Evolutionary conservation across 2,888 invertebrate genomes (phyloP), one percentile per base, ranked within the genome.

Genomic region (Pemphredon lugubris): DNA sequence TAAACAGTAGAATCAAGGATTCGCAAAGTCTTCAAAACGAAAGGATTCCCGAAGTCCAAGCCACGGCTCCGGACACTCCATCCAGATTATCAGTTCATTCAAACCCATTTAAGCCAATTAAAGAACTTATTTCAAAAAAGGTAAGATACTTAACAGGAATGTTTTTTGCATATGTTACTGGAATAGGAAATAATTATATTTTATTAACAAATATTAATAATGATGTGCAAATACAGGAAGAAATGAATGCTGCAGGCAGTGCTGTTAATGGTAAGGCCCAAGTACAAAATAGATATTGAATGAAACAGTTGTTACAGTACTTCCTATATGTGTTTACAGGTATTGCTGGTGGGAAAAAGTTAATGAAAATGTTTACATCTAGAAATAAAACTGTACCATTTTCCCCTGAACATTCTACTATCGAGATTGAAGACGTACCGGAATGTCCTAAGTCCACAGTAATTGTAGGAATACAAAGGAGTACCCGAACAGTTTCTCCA

Each of bases 361-460:
- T 73, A 5, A 67, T 71, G 13, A 75, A 72, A 21, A 70, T 86
- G 30, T 78, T 82, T 2, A 63, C 75, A 13, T 63, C 74, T 26
- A 85, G 72, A 58, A 87, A 87, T 66, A 88, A 87, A 75, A 88
- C 88, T 53, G 84, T 84, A 13, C 88, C 88, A 11, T 40, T 87
- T 67, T 59, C 75, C 9, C 34, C 75, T 23, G 81, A 73, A n/a
- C 70, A 77, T 51, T 50, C 73, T 11, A 64, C 58, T 44, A 72
- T 65, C 32, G 70, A 77, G 57, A 70, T 76, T 11, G 70, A 64
- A 30, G 54, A 40, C 72, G n/a, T 44, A 11, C 39, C 67, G n/a
- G 54, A 47, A 32, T 53, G 18, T 53, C 6, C 30, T 51, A 60
- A 42, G 11, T 34, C 34, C 9, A 34, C 16, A 6, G 40, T n/a